Evolutionary conservation across 2,797 vertebrate species (phyloP).

Genomic region (Siniperca scherzeri): DNA sequence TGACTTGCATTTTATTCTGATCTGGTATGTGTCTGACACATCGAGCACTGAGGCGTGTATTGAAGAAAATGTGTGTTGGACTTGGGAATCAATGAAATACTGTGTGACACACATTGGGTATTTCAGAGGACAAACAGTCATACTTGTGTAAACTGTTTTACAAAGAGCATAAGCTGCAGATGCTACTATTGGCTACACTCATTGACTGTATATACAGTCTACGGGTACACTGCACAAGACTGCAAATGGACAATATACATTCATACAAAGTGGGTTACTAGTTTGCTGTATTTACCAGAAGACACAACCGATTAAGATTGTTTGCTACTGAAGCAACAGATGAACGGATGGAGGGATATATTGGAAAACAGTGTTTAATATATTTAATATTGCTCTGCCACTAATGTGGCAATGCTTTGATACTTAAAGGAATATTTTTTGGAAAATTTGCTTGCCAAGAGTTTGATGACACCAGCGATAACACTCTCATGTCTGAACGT

Average conservation of each 20-base stretch:
- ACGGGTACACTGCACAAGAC: not conserved
- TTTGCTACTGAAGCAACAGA: too few species aligned
- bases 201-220: too few species aligned
- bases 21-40: slow-evolving; percentile 1
- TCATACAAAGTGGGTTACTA: not conserved
- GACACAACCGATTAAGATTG: not conserved
- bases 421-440: not conserved
- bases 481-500: not conserved
- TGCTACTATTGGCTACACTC: too few species aligned
- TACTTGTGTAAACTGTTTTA: not conserved
- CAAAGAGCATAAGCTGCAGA: not conserved
- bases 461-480: not conserved
- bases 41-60: not conserved
- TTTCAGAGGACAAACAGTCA: not conserved
- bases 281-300: not conserved
- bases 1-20: slow-evolving; percentile 24
- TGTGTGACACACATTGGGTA: not conserved
- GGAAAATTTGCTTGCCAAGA: not conserved
- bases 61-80: not conserved
- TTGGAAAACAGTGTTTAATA: too few species aligned
- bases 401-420: too few species aligned
- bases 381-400: too few species aligned
- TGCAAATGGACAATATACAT: not conserved
- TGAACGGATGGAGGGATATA: too few species aligned
- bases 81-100: not conserved